Base-by-base conservation (phyloP, 1,140 invertebrate genomes). In the Aricia agestis region DNA sequence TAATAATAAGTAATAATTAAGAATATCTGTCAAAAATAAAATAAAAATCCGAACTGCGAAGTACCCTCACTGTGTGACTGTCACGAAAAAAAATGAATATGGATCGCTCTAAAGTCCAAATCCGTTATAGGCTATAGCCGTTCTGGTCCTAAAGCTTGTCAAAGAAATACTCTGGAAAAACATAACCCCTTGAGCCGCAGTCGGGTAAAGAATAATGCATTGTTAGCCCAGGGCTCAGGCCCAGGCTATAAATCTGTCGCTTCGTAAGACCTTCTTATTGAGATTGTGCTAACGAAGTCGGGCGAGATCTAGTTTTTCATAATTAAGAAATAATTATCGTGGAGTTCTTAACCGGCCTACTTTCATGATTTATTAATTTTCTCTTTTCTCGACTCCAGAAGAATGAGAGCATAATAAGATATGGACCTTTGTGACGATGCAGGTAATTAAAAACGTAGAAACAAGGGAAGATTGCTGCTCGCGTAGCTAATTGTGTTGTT, bases 401-500 rank as follows among this genome's bases (percentile, higher is more conserved):
- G 18, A 10, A 63, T 25, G 25, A 25, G 10, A 63, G 19, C 17
- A 63, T 18, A 63, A 63, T 52, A 52, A 25, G 17, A 25, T n/a
- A n/a, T 59, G 58, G 45, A 52, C 45, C 45, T 52, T 19, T 9
- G 18, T 19, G 18, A 59, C 58, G 6, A 19, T 59, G 58, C 58
- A 59, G 18, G 18, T 63, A 63, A 63, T 63, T 63, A 63, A 63
- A 63, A 25, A 25, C 25, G 25, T 25, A 25, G 25, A 25, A 63
- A 52, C 45, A 52, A 11, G 59, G 17, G 59, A 63, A 25, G 18
- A 31, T 25, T 63, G 45, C 11, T 52, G 45, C 10, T 15, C 1
- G 13, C 13, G 45, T 52, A 6, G 13, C 45, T 1, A 13, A 52
- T 52, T 52, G 45, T 52, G 9, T 11, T 13, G 11, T 52, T 13